Percentiles rank a stretch among this genome's conserved stretches.
phyloP scores from a whole-genome alignment of 30 jellyfish, hydroid and myxozoan species.

The Chrysaora quinquecirrha region DNA sequence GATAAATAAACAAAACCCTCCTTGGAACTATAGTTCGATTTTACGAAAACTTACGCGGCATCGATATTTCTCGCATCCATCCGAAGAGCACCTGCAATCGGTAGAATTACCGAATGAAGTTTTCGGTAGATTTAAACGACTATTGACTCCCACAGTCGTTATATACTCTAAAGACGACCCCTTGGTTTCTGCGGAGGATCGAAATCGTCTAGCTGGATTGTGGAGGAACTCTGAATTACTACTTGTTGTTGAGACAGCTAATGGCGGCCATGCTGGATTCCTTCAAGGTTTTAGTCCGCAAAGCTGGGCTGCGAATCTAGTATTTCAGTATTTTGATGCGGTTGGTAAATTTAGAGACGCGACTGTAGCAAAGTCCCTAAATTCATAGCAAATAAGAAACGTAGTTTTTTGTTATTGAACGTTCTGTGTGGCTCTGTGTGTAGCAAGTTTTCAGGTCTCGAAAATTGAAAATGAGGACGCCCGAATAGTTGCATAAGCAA shows the following conservation, averaged over 20 bases:
- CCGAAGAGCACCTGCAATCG: background rate
- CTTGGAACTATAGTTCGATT: conserved; percentile 38
- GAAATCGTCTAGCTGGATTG: conserved; percentile 15
- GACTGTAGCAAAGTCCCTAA: conserved; percentile 11
- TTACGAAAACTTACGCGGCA: background rate
- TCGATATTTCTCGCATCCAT: background rate
- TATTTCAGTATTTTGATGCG: conserved; percentile 68
- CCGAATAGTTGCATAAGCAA: too few relatives aligned
- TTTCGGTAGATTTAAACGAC: conserved; percentile 39
- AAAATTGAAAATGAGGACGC: too few relatives aligned
- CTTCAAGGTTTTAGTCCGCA: conserved; percentile 50
- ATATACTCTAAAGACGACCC: conserved; percentile 66
- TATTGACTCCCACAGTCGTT: conserved; percentile 48
- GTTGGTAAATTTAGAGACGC: conserved; percentile 61
- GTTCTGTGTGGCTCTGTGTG: too few relatives aligned
- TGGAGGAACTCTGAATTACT: conserved; percentile 51
- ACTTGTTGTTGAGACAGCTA: conserved; percentile 47
- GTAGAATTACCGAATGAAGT: conserved; percentile 28
- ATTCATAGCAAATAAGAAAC: too few relatives aligned
- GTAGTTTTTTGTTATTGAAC: conserved; percentile 3
- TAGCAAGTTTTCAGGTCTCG: too few relatives aligned
- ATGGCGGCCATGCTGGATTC: conserved; percentile 80
- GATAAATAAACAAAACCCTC: background rate
- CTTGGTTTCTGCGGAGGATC: conserved; percentile 26
- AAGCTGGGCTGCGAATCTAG: conserved; percentile 80